Evolutionary conservation across 2,113 vertebrate genomes (phyloP).

Genomic region (Ciconia maguari): DNA sequence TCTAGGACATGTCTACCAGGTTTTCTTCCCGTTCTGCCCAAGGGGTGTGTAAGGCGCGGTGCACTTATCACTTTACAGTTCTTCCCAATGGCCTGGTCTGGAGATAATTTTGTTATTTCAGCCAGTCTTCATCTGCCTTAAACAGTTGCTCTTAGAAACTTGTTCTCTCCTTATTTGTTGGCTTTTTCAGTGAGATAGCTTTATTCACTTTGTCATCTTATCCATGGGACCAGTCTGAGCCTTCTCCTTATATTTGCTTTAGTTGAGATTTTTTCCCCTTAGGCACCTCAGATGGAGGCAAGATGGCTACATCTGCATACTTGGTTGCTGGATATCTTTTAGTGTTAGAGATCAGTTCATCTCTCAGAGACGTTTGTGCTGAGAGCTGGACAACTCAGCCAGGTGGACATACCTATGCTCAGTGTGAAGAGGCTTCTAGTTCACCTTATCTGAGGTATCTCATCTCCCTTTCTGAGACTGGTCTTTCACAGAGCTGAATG

Average conservation of each 20-base stretch:
- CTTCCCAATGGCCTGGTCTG: background rate
- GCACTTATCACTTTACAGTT: background rate
- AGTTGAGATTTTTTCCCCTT: background rate
- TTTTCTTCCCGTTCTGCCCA: background rate
- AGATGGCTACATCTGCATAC: background rate
- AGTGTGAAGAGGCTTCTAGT: background rate
- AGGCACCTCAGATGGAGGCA: background rate
- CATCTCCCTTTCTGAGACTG: background rate
- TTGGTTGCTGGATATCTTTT: background rate
- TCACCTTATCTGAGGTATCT: background rate
- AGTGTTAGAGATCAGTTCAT: background rate
- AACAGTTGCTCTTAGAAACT: background rate
- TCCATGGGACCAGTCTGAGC: background rate
- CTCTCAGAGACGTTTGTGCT: background rate
- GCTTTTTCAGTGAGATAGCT: background rate
- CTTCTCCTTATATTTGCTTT: background rate
- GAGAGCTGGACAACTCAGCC: background rate
- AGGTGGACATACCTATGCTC: background rate
- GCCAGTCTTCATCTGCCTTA: background rate
- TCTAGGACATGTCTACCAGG: background rate
- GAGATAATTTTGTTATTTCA: background rate
- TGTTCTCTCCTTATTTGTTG: background rate
- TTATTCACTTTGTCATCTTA: background rate
- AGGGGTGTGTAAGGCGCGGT: fast-evolving
- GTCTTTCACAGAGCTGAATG: background rate